Evolutionary conservation across 1,140 invertebrate genomes (phyloP), one percentile per base, ranked within the genome.

Genomic region (Caenorhabditis tropicalis): DNA sequence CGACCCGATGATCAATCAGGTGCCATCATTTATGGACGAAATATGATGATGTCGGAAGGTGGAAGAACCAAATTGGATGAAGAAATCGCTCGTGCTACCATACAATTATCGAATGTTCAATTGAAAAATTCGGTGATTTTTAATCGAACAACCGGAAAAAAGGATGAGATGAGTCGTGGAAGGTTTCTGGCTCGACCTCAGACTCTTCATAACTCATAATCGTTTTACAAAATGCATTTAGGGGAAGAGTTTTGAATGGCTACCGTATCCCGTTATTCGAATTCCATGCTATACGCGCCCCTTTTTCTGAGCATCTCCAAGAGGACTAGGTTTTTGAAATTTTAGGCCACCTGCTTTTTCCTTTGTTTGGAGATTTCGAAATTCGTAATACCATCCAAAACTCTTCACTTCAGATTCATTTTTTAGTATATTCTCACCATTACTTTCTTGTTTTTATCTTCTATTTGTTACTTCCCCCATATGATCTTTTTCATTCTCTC

Each of bases 1-100:
- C 36, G 65, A 21, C 5, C 6, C 1, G 65, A 74, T n/a, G 36
- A 39, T 16, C 36, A 43, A n/a, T 39, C 65, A 6, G 65, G 65
- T 21, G 65, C 65, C 4, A 74, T 74, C n/a, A 74, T 74, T 24
- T 74, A 74, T 43, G 65, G 65, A 10, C n/a, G 65, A 24, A 74
- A 46, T 21, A 46, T 74, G 65, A 46, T 74, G 36, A 74, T 74
- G 65, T 24, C 65, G 5, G 19, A n/a, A 15, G 7, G 21, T 19
- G 36, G 65, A 21, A 12, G 33, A 10, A 7, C 36, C 36, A 74
- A 12, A 24, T 7, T 74, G n/a, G 65, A 74, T 19, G 33, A 39
- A 1, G 65, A 74, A 24, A 74, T 74, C 24, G n/a, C 36, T 2
- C 5, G 24, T n/a, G 65, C 65, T 0, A 29, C 65, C 10, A 12